phyloP scores from a whole-genome alignment of 1,140 invertebrate genomes.

The Drosophila triauraria region DNA sequence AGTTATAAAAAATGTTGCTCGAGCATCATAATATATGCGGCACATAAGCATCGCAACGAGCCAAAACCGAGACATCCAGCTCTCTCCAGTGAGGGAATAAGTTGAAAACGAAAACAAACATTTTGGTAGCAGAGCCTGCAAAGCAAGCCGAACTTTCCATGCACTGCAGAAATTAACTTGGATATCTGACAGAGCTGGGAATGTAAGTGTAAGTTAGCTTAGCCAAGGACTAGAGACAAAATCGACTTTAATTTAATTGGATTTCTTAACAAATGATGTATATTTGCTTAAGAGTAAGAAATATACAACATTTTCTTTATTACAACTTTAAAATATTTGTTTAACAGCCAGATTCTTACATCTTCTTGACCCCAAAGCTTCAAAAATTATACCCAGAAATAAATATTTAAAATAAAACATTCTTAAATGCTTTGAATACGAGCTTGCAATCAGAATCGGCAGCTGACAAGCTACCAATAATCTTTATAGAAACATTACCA shows the following conservation, averaged over 20 bases:
- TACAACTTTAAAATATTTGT: no score
- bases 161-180: conserved; percentile 35
- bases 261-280: no score
- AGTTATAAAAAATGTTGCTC: conserved; percentile 79
- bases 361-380: background rate
- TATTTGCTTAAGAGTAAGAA: no score
- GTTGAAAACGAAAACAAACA: conserved; percentile 54
- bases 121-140: conserved; percentile 8
- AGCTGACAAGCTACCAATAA: no score
- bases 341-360: no score
- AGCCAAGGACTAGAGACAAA: no score
- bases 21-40: conserved; percentile 76
- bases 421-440: no score
- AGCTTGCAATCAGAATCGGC: no score
- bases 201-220: no score
- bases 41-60: conserved; percentile 72
- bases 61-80: conserved; percentile 42
- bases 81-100: conserved; percentile 27
- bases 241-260: no score
- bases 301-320: no score
- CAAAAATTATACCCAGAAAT: background rate
- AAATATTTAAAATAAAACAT: background rate
- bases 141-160: conserved; percentile 13
- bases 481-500: no score
- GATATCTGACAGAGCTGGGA: background rate